Evolutionary conservation across 2,888 invertebrate genomes (phyloP).

Genomic region (Atherix ibis): DNA sequence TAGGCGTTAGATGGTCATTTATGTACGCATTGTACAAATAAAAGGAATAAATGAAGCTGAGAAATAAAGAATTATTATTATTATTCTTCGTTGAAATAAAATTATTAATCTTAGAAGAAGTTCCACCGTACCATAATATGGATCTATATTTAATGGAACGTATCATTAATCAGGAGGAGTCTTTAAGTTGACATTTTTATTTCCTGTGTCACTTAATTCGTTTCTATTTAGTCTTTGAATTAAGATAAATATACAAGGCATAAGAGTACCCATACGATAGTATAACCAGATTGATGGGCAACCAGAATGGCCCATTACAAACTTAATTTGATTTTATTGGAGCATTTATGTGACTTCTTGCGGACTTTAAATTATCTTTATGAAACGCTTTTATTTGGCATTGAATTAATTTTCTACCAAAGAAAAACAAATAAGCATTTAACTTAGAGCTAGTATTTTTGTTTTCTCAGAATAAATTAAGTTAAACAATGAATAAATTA

Average conservation of each 20-base stretch:
- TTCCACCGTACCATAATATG: neutral
- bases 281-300: slow-evolving; percentile 11
- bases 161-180: slow-evolving; percentile 11
- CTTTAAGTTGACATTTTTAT: slow-evolving; percentile 12
- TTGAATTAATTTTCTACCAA: no score
- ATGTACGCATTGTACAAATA: no score
- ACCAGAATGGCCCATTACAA: slow-evolving; percentile 11
- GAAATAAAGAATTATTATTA: no score
- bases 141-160: slow-evolving; percentile 2
- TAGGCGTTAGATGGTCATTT: no score
- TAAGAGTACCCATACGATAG: neutral
- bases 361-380: neutral
- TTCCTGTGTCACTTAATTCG: slow-evolving; percentile 11
- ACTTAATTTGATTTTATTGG: slow-evolving; percentile 12
- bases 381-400: no score
- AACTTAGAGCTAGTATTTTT: no score
- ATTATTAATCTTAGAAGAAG: neutral
- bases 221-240: slow-evolving; percentile 7
- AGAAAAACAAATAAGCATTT: no score
- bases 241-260: slow-evolving; percentile 5
- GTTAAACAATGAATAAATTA: no score
- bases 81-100: neutral
- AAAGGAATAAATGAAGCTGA: no score
- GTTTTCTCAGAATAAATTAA: no score
- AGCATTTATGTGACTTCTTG: slow-evolving; percentile 5